phyloP scores from a whole-genome alignment of 2,888 invertebrate species.

The Thysanoteuthis rhombus region DNA sequence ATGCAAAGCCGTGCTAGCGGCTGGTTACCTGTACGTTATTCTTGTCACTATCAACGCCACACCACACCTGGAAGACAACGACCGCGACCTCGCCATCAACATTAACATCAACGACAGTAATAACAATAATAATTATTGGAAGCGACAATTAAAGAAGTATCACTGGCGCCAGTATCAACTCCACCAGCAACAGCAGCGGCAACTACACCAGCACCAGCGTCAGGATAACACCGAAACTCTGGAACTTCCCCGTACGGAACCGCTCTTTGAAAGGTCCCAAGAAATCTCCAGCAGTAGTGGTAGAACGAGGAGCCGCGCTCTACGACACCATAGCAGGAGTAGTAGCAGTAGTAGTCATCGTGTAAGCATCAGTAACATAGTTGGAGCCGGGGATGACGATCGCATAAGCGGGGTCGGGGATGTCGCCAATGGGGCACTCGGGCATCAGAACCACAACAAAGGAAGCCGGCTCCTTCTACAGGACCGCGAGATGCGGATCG shows the following conservation, averaged over 20 bases:
- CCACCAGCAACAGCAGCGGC: background rate
- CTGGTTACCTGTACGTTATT: background rate
- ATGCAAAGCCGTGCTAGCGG: background rate
- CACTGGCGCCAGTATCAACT: background rate
- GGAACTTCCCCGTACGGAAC: background rate
- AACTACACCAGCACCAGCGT: background rate
- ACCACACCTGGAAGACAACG: background rate
- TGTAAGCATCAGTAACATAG: background rate
- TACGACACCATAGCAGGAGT: background rate
- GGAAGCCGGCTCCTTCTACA: background rate
- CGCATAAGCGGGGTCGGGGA: background rate
- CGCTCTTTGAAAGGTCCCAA: background rate
- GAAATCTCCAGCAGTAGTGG: background rate
- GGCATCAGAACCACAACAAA: background rate
- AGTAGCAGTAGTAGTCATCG: background rate
- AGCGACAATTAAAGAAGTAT: background rate
- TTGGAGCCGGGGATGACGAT: background rate
- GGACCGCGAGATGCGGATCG: background rate
- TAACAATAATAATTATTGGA: background rate
- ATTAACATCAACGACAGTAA: background rate
- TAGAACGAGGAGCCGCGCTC: background rate
- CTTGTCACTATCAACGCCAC: background rate
- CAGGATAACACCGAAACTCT: background rate
- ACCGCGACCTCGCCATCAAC: background rate
- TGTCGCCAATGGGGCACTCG: background rate